Evolutionary conservation across 2,888 invertebrate genomes (phyloP), one percentile per base, ranked within the genome.

Genomic region (Galerucella calmariensis): DNA sequence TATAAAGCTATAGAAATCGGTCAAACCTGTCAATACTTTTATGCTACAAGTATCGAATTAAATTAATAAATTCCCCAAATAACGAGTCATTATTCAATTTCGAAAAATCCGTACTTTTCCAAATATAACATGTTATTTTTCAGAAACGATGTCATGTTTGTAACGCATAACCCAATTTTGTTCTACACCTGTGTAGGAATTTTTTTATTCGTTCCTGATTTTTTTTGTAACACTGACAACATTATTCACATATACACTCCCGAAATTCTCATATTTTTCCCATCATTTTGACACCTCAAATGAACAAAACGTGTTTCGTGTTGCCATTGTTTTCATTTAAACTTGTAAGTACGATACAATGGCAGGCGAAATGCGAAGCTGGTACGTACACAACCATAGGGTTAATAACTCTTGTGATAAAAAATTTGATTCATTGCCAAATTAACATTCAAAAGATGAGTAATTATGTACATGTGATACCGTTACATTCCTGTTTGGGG

Each of bases 291-390:
- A 78, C 79, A 79, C 77, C 72, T 67, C 74, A 75, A 81, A 81
- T 80, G 79, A 79, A 78, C 77, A 77, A 80, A 80, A 78, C 80
- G 77, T 80, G 79, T 79, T 77, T 74, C 79, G 76, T 80, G 79
- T 78, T 77, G 61, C 75, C 78, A 80, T 81, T 80, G 81, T 81
- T 80, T 79, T 73, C 56, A 71, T 59, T 73, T 58, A 53, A 77
- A 75, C 74, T 73, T 78, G 77, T 69, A 78, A 77, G 75, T 78
- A 76, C 75, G 75, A 73, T 73, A 67, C 65, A 66, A 72, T 69
- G 76, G 75, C 69, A 20, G 73, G 74, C 67, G 65, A 69, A 73
- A 72, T 77, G 77, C 69, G 72, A 74, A 65, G 44, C 63, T 61
- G 69, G 69, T 63, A 69, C 62, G 62, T 74, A 75, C 63, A 72